Evolutionary conservation across 2,888 invertebrate genomes (phyloP), one percentile per base, ranked within the genome.

Genomic region (Myathropa florea): DNA sequence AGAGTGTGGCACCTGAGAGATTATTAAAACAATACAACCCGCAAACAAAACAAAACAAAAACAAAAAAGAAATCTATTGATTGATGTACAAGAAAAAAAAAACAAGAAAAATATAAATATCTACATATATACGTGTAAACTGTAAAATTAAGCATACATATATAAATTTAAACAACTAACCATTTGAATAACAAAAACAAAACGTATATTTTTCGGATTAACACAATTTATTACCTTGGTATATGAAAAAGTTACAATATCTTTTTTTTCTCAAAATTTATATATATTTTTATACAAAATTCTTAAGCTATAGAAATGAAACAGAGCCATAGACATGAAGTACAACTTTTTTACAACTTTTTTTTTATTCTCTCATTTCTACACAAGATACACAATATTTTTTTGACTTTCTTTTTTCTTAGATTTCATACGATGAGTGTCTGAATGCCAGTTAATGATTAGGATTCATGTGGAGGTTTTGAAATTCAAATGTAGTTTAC

Each of bases 241-340:
- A 18, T 12, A 18, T 26, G 36, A 26, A 26, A 63, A 10, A 71
- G 46, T 26, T 67, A 63, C 30, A 53, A 78, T 10, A 36, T 24
- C 55, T n/a, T 77, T 70, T 55, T 33, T 24, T 70, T 21, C 60
- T 68, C 59, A 67, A 67, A 76, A 67, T 77, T 77, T 76, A 55
- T 33, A 36, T 55, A 55, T 21, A 18, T 46, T 59, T 67, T 53
- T 55, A 28, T 46, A 64, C 46, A 73, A 53, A 36, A 21, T 24
- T 60, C n/a, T 46, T 39, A 59, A 46, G 46, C 46, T 68, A 73
- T 75, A 86, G 79, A 79, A 75, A 75, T 79, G 65, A 86, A 86
- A 83, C 86, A 86, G 86, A 86, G 86, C 86, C 86, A 86, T 86
- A 79, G 83, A 83, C 65, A 67, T 86, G 83, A 86, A 86, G 86